phyloP scores from a whole-genome alignment of 2,888 invertebrate genomes.

The Cancer borealis region DNA sequence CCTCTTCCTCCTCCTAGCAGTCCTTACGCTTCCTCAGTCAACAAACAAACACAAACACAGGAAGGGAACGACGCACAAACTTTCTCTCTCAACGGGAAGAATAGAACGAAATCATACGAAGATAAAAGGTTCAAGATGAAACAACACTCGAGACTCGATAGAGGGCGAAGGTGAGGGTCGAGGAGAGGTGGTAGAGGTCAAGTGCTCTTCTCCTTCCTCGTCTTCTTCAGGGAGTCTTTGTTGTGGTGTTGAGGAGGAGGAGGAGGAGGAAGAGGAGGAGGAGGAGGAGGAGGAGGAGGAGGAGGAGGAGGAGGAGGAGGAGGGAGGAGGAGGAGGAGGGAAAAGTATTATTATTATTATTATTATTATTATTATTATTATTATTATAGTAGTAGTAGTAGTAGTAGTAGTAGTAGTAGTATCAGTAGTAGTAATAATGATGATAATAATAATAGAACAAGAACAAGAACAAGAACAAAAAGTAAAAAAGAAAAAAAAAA shows the following conservation, averaged over 20 bases:
- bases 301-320: too few relatives aligned
- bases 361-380: too few relatives aligned
- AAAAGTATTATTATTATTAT: too few relatives aligned
- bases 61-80: not conserved
- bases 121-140: not conserved
- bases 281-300: too few relatives aligned
- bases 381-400: not conserved
- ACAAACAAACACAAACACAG: constrained; percentile 37
- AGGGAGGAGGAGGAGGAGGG: too few relatives aligned
- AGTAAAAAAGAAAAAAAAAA: not conserved
- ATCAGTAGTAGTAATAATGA: constrained; percentile 18
- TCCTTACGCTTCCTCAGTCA: not conserved
- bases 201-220: not conserved
- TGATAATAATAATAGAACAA: constrained; percentile 13
- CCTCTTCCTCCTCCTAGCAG: not conserved
- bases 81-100: not conserved
- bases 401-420: constrained; percentile 34
- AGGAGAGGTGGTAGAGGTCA: constrained; percentile 18
- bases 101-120: not conserved
- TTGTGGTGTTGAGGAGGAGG: not conserved
- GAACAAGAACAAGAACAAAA: not conserved
- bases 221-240: not conserved
- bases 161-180: constrained; percentile 31
- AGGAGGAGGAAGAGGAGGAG: not conserved
- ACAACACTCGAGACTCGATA: not conserved